phyloP scores from a whole-genome alignment of 2,797 vertebrate species.

The Lutjanus campechanus region DNA sequence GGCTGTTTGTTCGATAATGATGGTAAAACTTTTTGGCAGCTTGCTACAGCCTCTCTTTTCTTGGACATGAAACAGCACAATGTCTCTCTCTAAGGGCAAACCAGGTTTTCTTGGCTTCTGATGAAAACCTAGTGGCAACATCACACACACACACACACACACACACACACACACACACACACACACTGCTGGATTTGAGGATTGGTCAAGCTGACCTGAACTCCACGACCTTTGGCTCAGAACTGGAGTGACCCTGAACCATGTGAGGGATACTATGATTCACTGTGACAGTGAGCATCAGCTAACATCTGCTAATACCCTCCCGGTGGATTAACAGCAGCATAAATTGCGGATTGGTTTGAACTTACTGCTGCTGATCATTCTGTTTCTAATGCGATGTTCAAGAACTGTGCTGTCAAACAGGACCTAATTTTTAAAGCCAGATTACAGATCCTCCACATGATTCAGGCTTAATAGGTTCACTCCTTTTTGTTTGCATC shows the following conservation, averaged over 20 bases:
- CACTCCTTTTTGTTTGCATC: slow-evolving; percentile 11
- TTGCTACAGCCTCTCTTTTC: neutral
- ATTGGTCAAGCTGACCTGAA: slow-evolving; percentile 32
- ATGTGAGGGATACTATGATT: slow-evolving; percentile 12
- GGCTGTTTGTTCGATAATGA: slow-evolving; percentile 7
- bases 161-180: neutral
- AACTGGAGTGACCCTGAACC: slow-evolving; percentile 11
- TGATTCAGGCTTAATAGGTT: slow-evolving; percentile 13
- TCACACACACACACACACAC: neutral
- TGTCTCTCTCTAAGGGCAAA: neutral
- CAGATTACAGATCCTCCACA: slow-evolving; percentile 20
- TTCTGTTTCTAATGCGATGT: slow-evolving; percentile 20
- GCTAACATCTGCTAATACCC: slow-evolving; percentile 26
- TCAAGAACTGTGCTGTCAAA: slow-evolving; percentile 8
- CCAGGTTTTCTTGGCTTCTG: slow-evolving; percentile 8
- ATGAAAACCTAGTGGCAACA: slow-evolving; percentile 9
- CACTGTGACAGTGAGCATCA: slow-evolving; percentile 21
- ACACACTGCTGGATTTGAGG: slow-evolving; percentile 11
- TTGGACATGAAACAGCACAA: neutral
- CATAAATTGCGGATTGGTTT: slow-evolving; percentile 16
- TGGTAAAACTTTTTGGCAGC: neutral
- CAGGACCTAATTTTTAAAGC: neutral
- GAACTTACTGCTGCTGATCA: slow-evolving; percentile 21
- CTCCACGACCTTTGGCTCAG: slow-evolving; percentile 27
- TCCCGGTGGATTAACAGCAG: slow-evolving; percentile 27